A percentile compares a stretch with the other conserved stretches of the same genome.
Evolutionary conservation across 2,113 vertebrate genomes (phyloP).

Genomic region (Macroglossus sobrinus): DNA sequence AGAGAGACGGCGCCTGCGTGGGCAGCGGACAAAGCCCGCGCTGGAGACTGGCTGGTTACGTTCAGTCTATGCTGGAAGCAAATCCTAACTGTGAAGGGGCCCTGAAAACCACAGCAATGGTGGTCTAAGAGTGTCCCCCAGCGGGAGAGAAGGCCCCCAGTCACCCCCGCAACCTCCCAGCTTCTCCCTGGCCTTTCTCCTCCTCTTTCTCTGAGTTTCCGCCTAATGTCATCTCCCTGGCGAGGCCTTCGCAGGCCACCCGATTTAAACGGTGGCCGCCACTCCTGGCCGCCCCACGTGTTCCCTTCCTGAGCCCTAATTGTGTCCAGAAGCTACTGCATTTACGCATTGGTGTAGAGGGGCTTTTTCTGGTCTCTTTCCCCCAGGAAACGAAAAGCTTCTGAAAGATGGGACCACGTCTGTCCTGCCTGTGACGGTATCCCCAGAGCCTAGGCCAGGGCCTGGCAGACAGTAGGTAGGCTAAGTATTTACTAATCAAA

Average conservation of each 20-base stretch:
- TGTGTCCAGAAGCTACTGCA: not conserved
- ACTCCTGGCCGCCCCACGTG: not conserved
- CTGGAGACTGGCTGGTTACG: not conserved
- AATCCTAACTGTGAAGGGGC: not conserved
- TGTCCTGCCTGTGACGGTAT: not conserved
- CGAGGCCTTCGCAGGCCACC: not conserved
- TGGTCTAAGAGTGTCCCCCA: accelerated
- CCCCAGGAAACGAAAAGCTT: not conserved
- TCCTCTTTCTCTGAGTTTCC: not conserved
- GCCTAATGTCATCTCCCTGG: accelerated
- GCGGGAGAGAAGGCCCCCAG: not conserved
- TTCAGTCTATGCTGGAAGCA: not conserved
- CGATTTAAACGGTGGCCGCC: not conserved
- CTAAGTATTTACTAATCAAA: not conserved
- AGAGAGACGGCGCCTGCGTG: not conserved
- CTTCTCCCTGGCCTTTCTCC: not conserved
- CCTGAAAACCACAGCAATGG: not conserved
- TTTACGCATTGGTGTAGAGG: not conserved
- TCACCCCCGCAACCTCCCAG: accelerated
- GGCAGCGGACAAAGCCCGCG: not conserved
- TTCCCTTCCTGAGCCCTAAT: not conserved
- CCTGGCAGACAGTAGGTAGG: not conserved
- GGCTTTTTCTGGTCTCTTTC: not conserved
- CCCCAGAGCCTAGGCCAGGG: not conserved
- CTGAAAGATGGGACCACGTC: not conserved